phyloP scores from a whole-genome alignment of 2,797 vertebrate species.

The Rhabdophis nuchalis region DNA sequence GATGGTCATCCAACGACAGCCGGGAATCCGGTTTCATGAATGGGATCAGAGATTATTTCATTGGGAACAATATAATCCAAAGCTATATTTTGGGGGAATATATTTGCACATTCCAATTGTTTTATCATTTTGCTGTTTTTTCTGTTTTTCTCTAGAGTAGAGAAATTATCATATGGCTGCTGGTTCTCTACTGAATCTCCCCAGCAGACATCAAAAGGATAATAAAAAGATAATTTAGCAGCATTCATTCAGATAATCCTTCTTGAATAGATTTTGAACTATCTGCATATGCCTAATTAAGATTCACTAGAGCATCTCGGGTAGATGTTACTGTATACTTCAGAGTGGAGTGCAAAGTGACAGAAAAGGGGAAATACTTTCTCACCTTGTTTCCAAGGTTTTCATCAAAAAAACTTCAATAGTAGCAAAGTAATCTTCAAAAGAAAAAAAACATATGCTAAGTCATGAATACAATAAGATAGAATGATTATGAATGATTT shows the following conservation, averaged over 20 bases:
- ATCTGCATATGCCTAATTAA: conserved; percentile 55
- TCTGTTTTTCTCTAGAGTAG: conserved; percentile 9
- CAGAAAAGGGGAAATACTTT: neutral
- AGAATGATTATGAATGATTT: neutral
- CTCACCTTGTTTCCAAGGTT: neutral
- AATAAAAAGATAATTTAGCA: conserved; percentile 58
- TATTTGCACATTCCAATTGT: neutral
- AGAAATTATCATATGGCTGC: conserved; percentile 18
- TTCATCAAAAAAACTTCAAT: conserved; percentile 4
- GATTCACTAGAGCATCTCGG: conserved; percentile 51
- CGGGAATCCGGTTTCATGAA: neutral
- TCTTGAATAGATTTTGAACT: conserved; percentile 54
- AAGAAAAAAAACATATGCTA: conserved; percentile 12
- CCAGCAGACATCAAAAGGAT: conserved; percentile 48
- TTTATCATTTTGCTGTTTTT: conserved; percentile 3
- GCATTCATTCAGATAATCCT: conserved; percentile 53
- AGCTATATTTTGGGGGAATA: neutral
- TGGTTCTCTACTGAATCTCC: conserved; percentile 35
- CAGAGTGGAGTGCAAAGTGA: conserved; percentile 9
- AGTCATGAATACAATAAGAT: neutral
- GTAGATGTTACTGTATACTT: conserved; percentile 32
- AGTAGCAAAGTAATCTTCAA: neutral
- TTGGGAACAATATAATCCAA: neutral
- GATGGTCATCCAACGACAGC: too few relatives aligned
- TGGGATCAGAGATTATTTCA: neutral